Conservation (phyloP, 2,888 invertebrate species). For the Sycophila texana region DNA sequence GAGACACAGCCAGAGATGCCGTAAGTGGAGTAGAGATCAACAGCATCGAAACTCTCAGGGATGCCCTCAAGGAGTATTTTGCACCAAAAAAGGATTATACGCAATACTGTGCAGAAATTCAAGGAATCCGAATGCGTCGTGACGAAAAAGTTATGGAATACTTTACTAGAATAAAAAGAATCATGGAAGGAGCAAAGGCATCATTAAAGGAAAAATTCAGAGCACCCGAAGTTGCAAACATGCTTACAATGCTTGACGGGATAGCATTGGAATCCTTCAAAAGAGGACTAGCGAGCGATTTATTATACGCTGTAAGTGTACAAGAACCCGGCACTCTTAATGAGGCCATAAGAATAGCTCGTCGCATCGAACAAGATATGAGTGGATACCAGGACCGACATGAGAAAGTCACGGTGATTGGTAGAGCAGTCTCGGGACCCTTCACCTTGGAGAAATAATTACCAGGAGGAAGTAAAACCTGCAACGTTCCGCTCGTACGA, state of each 20-base stretch:
- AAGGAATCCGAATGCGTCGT: conserved; percentile 23
- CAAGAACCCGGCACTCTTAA: conserved; percentile 25
- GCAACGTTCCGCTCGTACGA: no score
- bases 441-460: no score
- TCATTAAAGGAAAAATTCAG: neutral
- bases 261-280: conserved; percentile 47
- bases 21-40: neutral
- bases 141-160: conserved; percentile 36
- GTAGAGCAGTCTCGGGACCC: no score
- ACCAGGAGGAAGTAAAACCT: no score
- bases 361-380: conserved; percentile 40
- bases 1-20: conserved; percentile 1
- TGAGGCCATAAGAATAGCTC: conserved; percentile 18
- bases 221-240: neutral
- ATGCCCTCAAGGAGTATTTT: neutral
- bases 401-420: no score
- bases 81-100: neutral
- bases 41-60: no score
- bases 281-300: conserved; percentile 29
- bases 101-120: conserved; percentile 40
- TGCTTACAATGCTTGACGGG: conserved; percentile 47
- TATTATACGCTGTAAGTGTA: conserved; percentile 51
- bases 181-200: neutral
- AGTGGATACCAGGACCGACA: conserved; percentile 5
- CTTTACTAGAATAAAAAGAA: neutral